These are phyloP conservation scores for Calcarius lapponicus DNA, from an alignment of 2,797 vertebrate species.

Conservation along the genomic window DNA sequence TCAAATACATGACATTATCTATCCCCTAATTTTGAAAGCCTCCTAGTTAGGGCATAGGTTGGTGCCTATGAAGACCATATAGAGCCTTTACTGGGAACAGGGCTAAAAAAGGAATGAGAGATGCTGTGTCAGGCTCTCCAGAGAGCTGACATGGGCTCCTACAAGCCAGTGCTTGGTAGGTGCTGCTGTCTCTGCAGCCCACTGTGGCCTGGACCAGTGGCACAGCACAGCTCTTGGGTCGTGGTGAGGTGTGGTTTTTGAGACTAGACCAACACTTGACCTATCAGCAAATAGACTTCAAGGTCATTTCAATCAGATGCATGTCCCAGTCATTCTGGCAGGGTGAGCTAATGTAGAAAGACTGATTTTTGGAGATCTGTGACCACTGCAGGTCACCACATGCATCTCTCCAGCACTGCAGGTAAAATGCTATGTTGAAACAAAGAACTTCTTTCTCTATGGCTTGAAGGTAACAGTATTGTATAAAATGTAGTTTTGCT, in stretches of 20 bases:
- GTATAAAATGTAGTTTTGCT: neutral
- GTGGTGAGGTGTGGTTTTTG: neutral
- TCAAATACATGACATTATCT: neutral
- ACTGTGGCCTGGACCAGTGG: rapidly evolving
- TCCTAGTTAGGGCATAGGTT: neutral
- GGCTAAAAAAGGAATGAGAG: neutral
- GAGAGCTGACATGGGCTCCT: rapidly evolving
- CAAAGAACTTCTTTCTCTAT: neutral
- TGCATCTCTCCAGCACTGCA: neutral
- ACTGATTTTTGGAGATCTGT: neutral
- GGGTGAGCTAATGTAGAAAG: neutral
- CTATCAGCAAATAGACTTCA: neutral
- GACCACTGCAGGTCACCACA: neutral
- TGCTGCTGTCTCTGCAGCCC: neutral
- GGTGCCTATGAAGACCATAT: neutral
- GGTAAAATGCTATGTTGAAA: neutral
- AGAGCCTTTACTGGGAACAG: neutral
- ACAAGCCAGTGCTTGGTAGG: neutral
- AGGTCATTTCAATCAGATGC: neutral
- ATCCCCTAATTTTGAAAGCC: neutral
- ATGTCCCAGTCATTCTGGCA: neutral
- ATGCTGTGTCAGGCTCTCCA: neutral
- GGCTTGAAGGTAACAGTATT: neutral
- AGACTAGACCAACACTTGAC: neutral
- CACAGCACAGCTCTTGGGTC: neutral